Percentiles rank a stretch among this genome's conserved stretches.
These are phyloP conservation scores for Dichetophora obliterata DNA, from an alignment of 2,888 invertebrate genomes.

Conservation along the genomic window DNA sequence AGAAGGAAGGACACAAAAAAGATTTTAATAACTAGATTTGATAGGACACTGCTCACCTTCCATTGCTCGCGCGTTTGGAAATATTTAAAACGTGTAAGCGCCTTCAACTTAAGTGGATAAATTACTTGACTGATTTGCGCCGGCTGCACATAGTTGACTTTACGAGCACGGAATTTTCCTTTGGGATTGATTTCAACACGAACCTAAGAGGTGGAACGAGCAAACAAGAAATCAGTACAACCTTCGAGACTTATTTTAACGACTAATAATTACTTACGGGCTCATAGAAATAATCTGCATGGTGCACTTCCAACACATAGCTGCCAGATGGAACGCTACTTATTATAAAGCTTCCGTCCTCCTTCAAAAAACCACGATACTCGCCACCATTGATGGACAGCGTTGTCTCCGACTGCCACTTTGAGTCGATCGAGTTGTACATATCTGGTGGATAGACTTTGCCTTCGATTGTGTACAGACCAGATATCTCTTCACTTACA, in stretches of 20 bases:
- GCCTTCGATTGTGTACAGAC: slow-evolving; percentile 83
- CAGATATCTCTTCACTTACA: slow-evolving; percentile 67
- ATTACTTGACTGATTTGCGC: slow-evolving; percentile 90
- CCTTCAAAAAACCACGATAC: slow-evolving; percentile 87
- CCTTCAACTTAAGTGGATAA: slow-evolving; percentile 92
- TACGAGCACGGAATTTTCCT: slow-evolving; percentile 95
- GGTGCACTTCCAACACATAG: slow-evolving; percentile 91
- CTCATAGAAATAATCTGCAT: slow-evolving; percentile 94
- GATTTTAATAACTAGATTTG: neutral
- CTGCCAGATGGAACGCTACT: slow-evolving; percentile 92
- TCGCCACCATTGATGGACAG: slow-evolving; percentile 91
- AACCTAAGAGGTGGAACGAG: slow-evolving; percentile 46
- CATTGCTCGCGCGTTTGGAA: slow-evolving; percentile 97
- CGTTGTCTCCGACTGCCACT: slow-evolving; percentile 84
- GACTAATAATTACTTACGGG: slow-evolving; percentile 72
- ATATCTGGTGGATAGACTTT: slow-evolving; percentile 78
- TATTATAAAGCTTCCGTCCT: slow-evolving; percentile 91
- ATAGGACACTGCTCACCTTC: slow-evolving; percentile 72
- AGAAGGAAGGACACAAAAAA: neutral
- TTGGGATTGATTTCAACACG: slow-evolving; percentile 97
- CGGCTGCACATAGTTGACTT: slow-evolving; percentile 94
- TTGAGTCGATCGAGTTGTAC: slow-evolving; percentile 67
- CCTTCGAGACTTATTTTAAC: neutral
- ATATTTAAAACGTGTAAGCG: slow-evolving; percentile 84
- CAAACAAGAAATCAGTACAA: too few species aligned